Base-by-base conservation (phyloP, 2,797 vertebrate genomes). In the Bryconaethiops microstoma region DNA sequence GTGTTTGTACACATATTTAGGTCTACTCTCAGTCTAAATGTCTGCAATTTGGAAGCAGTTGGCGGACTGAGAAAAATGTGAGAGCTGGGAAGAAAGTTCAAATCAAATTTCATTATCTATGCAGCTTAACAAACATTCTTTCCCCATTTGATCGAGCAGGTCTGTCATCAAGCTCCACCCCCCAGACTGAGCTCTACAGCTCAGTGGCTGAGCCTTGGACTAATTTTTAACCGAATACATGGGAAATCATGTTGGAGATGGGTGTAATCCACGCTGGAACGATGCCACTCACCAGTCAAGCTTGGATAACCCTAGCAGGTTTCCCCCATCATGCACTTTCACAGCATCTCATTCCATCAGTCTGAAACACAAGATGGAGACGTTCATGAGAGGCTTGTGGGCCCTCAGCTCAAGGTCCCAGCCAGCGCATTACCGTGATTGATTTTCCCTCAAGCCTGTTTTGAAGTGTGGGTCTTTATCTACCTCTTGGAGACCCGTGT, bases 381-480 rank as follows among this genome's bases (percentile, higher is more conserved):
- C 55, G 35, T 76, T 64, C 62, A 73, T 39, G 42, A 78, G 40
- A 77, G 52, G 67, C 48, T 62, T 40, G 62, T 82, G 42, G 54
- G 68, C 60, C 52, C 54, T 68, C 52, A 71, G 70, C 71, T 82
- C 76, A 82, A 73, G 40, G 60, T 82, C 40, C 68, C 39, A 73
- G 68, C 52, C 67, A 80, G 54, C 14, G 55, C 57, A 67, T 52
- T 75, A 59, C 62, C 2, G 12, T 67, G 74, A 82, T 82, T 82
- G 76, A 82, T 78, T 59, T 82, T 78, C 59, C 64, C 23, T 73
- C 69, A 74, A 82, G 69, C 72, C 52, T 25, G 25, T 48, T 68
- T 74, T 74, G 69, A 77, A 74, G 81, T 78, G 76, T 50, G n/a
- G 25, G 8, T 62, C 69, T 82, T 82, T 73, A 77, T 60, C 62